Percentiles rank a stretch among this genome's conserved stretches.
Conservation (phyloP, 2,113 vertebrate genomes). For the Sceloporus tristichus region DNA sequence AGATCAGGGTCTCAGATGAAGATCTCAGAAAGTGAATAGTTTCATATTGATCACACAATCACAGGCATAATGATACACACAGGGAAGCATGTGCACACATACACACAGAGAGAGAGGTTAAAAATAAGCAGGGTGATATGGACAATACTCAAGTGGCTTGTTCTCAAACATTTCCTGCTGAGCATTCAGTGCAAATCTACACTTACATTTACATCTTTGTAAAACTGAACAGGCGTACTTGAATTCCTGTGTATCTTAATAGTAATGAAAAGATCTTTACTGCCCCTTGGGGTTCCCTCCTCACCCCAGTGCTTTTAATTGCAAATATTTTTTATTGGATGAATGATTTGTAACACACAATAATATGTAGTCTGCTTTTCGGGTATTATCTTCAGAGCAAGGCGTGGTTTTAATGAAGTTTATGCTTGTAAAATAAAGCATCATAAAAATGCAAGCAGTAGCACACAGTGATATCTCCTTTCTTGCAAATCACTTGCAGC, state of each 20-base stretch:
- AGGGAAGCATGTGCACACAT: background rate
- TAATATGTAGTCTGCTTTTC: slow-evolving; percentile 7
- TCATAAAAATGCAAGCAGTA: background rate
- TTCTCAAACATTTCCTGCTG: background rate
- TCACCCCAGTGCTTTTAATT: background rate
- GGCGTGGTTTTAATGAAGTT: slow-evolving; percentile 2
- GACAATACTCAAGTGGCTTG: background rate
- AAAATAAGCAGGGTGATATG: too few species aligned
- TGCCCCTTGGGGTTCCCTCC: background rate
- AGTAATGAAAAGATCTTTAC: slow-evolving; percentile 8
- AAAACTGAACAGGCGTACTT: background rate
- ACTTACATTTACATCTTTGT: background rate
- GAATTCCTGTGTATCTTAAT: slow-evolving; percentile 6
- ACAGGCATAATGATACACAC: too few species aligned
- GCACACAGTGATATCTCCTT: background rate
- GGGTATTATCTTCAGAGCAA: slow-evolving; percentile 11
- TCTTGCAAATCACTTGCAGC: slow-evolving; percentile 35
- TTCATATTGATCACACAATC: too few species aligned
- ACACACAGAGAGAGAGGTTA: background rate
- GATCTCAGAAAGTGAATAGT: background rate
- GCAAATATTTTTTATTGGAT: slow-evolving; percentile 39
- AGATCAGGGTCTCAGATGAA: background rate
- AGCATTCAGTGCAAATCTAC: background rate
- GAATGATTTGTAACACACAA: slow-evolving; percentile 28
- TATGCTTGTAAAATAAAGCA: slow-evolving; percentile 27